Evolutionary conservation across 92 coral and sea anemone species (phyloP), one percentile per base, ranked within the genome.

Genomic region (Porites rus): DNA sequence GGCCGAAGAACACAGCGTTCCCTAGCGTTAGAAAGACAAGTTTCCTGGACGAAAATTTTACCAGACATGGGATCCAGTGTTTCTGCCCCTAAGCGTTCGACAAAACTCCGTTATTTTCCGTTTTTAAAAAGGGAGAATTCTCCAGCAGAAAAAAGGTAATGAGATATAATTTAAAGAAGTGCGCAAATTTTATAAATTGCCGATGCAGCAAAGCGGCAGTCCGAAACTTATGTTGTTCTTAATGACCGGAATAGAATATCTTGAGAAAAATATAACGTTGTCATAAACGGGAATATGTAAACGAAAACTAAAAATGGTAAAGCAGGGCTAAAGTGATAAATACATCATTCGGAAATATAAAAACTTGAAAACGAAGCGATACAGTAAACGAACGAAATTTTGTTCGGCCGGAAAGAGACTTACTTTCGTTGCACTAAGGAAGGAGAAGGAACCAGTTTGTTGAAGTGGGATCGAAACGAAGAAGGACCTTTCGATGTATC

Each of bases 11-110:
- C 46, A 38, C 46, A 38, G 46, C 46, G 46, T 38, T 38, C 46
- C 46, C 6, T 38, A 38, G 46, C 46, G 46, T 38, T 38, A 38
- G 46, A 6, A 38, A 38, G 46, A 38, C 46, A 38, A 38, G 6
- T 38, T 38, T 38, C 46, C 46, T 38, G 46, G 46, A 38, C 46
- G 46, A 38, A 3, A 38, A 43, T 1, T 11, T 50, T 7, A 21
- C 18, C 65, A 38, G 17, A 5, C 11, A 81, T 81, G 86, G 86
- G 86, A 13, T 70, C 86, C 5, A 19, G 38, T 9, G 11, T 81
- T 51, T 70, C 77, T 18, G 18, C 13, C 17, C 86, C 28, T 13
- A 38, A 69, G 1, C 77, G 69, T 9, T 28, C 77, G 3, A 8
- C 69, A 31, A 38, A 14, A 1, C 31, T 67, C 17, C 22, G 63